phyloP scores from a whole-genome alignment of 1,140 invertebrate species.

The Physella acuta region DNA sequence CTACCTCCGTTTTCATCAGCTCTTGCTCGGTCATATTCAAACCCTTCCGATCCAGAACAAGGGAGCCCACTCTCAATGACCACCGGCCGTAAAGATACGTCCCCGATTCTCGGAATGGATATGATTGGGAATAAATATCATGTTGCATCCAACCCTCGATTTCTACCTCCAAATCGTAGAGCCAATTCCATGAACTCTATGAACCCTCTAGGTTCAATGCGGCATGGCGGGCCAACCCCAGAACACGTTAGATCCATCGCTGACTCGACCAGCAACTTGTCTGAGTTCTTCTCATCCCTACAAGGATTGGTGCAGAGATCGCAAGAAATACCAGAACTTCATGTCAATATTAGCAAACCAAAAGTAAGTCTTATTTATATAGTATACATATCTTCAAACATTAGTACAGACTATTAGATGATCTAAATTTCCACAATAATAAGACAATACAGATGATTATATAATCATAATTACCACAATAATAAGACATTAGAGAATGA shows the following conservation, averaged over 20 bases:
- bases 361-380: constrained; percentile 19
- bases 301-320: constrained; percentile 34
- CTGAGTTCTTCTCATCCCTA: constrained; percentile 36
- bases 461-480: too few species aligned
- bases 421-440: too few species aligned
- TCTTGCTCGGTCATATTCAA: constrained; percentile 18
- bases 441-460: too few species aligned
- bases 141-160: constrained; percentile 6
- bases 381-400: too few species aligned
- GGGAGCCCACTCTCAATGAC: constrained; percentile 12
- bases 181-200: constrained; percentile 13
- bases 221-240: constrained; percentile 15
- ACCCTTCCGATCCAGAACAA: constrained; percentile 13
- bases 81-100: constrained; percentile 13
- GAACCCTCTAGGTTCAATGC: constrained; percentile 3
- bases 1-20: constrained; percentile 17
- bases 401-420: too few species aligned
- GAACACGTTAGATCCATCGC: constrained; percentile 28
- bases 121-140: not conserved
- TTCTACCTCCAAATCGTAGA: constrained; percentile 12
- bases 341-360: constrained; percentile 28
- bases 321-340: constrained; percentile 33
- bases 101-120: constrained; percentile 8
- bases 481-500: too few species aligned
- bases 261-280: constrained; percentile 42